Evolutionary conservation across 2,888 invertebrate species (phyloP).

Genomic region (Caenorhabditis sp.): DNA sequence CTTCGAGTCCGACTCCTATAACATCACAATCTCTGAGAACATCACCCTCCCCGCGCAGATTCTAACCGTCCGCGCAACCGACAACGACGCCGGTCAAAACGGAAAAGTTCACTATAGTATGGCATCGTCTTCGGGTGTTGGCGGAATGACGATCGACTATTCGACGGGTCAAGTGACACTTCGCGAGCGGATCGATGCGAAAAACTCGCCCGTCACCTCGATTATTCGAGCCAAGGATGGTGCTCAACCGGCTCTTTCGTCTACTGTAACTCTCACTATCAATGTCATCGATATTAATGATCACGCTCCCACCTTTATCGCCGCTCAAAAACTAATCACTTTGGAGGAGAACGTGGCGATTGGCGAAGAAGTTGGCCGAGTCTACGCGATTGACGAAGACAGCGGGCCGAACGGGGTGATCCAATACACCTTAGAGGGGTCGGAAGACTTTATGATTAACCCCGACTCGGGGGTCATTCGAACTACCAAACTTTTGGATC

Average conservation of each 20-base stretch:
- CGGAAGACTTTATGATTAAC: slow-evolving; percentile 83
- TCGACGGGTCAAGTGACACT: slow-evolving; percentile 81
- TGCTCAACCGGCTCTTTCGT: slow-evolving; percentile 89
- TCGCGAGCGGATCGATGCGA: slow-evolving; percentile 52
- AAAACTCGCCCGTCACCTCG: slow-evolving; percentile 75
- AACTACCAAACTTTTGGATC: slow-evolving; percentile 86
- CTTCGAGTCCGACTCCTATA: slow-evolving; percentile 59
- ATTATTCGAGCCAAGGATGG: slow-evolving; percentile 94
- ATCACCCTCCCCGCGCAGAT: slow-evolving; percentile 85
- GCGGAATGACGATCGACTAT: slow-evolving; percentile 89
- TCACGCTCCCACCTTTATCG: slow-evolving; percentile 88
- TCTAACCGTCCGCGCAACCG: slow-evolving; percentile 80
- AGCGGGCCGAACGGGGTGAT: slow-evolving; percentile 77
- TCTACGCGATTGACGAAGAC: slow-evolving; percentile 95
- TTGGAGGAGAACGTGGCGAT: slow-evolving; percentile 88
- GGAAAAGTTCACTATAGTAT: slow-evolving; percentile 86
- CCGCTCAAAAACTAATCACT: slow-evolving; percentile 88
- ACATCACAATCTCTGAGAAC: slow-evolving; percentile 79
- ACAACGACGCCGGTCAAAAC: slow-evolving; percentile 90
- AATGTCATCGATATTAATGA: slow-evolving; percentile 93
- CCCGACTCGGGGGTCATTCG: slow-evolving; percentile 89
- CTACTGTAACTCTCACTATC: slow-evolving; percentile 90
- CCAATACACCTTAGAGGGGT: slow-evolving; percentile 60
- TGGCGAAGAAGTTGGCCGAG: slow-evolving; percentile 86
- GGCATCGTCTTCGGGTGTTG: slow-evolving; percentile 84